Conservation (phyloP, 1,140 invertebrate genomes). For the Luehdorfia chinensis region DNA sequence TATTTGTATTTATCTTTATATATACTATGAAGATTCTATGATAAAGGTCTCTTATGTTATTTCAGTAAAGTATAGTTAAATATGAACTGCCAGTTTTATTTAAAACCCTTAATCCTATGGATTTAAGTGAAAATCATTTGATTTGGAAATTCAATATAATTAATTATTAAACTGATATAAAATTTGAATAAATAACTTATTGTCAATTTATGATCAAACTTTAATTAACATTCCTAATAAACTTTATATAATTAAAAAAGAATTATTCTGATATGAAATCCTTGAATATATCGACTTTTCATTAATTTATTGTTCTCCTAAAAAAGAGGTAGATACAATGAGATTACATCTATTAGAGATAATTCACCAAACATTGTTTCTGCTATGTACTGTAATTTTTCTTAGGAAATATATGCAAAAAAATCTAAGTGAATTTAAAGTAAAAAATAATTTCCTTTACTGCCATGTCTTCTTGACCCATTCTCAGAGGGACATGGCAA, state of each 20-base stretch:
- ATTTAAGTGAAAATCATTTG: not conserved
- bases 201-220: conserved; percentile 23
- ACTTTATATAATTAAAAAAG: conserved; percentile 3
- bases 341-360: not conserved
- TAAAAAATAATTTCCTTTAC: no score
- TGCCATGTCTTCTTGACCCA: no score
- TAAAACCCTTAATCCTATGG: conserved; percentile 5
- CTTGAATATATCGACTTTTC: not conserved
- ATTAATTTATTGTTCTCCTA: not conserved
- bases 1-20: conserved; percentile 66
- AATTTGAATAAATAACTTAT: conserved; percentile 32
- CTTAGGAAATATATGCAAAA: no score
- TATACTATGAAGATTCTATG: conserved; percentile 59
- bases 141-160: conserved; percentile 8
- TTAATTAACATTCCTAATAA: conserved; percentile 1
- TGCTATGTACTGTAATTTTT: no score
- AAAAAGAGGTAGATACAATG: conserved; percentile 7
- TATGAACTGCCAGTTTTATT: conserved; percentile 34
- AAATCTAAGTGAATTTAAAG: no score
- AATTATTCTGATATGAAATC: no score
- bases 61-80: conserved; percentile 61
- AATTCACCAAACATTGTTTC: no score
- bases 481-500: no score
- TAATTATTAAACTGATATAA: conserved; percentile 8
- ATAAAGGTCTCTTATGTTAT: conserved; percentile 64